Base-by-base conservation (phyloP, 2,888 invertebrate species). In the Thumatha senex region DNA sequence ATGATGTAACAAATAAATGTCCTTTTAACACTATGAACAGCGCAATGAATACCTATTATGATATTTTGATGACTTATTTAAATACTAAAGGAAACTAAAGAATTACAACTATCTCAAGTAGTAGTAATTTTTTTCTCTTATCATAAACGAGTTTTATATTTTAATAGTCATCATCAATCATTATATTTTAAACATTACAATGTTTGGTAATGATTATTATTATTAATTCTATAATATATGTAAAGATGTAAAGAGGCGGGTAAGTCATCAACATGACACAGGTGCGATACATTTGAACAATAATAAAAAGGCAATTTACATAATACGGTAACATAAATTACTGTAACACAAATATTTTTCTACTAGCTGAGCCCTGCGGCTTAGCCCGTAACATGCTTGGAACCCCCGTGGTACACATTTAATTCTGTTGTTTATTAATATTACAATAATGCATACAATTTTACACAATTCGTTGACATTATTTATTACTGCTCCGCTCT, bases 291-390 rank as follows among this genome's bases (percentile, higher is more conserved):
- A 54, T 51, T 52, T 47, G 58, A 46, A 50, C 56, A 63, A 52
- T 52, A 58, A 54, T 58, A 58, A 65, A 54, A 52, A 48, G 48
- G 56, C 48, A 54, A 34, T 59, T 49, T 53, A 64, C 33, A 67
- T 54, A 51, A 48, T 49, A 56, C 54, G 56, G 64, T 67, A 64
- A 66, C 63, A 66, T 60, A 39, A 56, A 52, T 55, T 63, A 46
- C 62, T 60, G 54, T 63, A 65, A 63, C 60, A 67, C 64, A 65
- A 60, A 60, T 60, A 63, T 56, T 54, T 66, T 40, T 39, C 40
- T 56, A n/a, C n/a, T n/a, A n/a, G n/a, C n/a, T n/a, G n/a, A n/a
- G n/a, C n/a, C n/a, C n/a, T n/a, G n/a, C n/a, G n/a, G n/a, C n/a
- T n/a, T n/a, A n/a, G n/a, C n/a, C n/a, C n/a, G n/a, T n/a, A n/a